These are phyloP conservation scores for Drosophila ezoana DNA, from an alignment of 2,888 invertebrate species.

Conservation along the genomic window DNA sequence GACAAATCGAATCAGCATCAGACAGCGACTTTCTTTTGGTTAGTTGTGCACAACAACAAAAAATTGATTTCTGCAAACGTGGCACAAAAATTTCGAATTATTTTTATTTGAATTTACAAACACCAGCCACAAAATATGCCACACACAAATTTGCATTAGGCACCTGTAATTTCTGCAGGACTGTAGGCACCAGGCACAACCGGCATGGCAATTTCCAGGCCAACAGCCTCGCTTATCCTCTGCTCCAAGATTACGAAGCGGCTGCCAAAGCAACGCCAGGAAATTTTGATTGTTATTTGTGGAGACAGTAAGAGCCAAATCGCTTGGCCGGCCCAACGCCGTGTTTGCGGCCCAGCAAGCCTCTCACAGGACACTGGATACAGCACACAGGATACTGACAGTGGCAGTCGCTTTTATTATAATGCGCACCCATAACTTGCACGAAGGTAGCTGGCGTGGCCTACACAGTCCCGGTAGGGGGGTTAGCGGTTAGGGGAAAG, in stretches of 20 bases:
- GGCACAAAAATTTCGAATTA: constrained; percentile 56
- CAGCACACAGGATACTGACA: constrained; percentile 20
- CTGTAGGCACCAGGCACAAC: constrained; percentile 13
- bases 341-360: background rate
- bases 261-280: constrained; percentile 58
- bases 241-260: constrained; percentile 51
- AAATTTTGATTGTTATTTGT: constrained; percentile 79
- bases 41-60: constrained; percentile 1
- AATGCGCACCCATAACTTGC: constrained; percentile 64
- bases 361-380: constrained; percentile 24
- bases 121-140: constrained; percentile 65
- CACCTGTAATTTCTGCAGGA: constrained; percentile 72
- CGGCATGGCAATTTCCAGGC: constrained; percentile 59
- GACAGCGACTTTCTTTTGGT: constrained; percentile 19
- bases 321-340: constrained; percentile 36
- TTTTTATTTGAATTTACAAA: constrained; percentile 57
- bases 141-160: constrained; percentile 79
- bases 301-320: constrained; percentile 75
- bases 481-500: constrained; percentile 4
- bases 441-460: constrained; percentile 54
- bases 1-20: constrained; percentile 64
- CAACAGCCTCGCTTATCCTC: constrained; percentile 65
- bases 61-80: constrained; percentile 63
- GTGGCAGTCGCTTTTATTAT: constrained; percentile 70
- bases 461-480: constrained; percentile 1